Base-by-base conservation (phyloP, 2,113 vertebrate species). In the Paedocypris sp. region DNA sequence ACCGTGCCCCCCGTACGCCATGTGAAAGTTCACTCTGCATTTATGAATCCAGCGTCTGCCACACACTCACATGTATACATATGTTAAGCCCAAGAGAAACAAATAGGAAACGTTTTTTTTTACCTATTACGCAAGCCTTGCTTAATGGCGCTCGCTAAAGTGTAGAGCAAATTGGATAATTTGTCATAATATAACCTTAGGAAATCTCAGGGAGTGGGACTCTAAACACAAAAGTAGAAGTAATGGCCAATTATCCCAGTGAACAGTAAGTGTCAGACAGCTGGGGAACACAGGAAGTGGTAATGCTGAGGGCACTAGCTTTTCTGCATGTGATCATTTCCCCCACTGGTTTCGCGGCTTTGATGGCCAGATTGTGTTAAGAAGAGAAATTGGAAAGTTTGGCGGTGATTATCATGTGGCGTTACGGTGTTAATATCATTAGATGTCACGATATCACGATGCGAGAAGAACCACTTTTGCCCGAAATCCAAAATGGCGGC, bases 171-270 rank as follows among this genome's bases (percentile, higher is more conserved):
- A 69, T 64, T 66, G 59, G 32, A 59, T 26, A 33, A 69, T 69
- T 69, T 66, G 60, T 69, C 69, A 66, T 63, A 68, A 69, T 71
- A 57, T 57, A 64, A 60, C 69, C 53, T 62, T 66, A 69, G 49
- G 51, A 69, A 60, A 64, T 51, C 38, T 59, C 8, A 38, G 43
- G 43, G 41, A 48, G 53, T 57, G 35, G 47, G 49, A 68, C 54
- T 35, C 50, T 60, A 36, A 60, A 51, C 31, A 42, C 48, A 67
- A 71, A 67, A 51, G 60, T 57, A 57, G 52, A 68, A 68, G 56
- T 71, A 74, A 71, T 74, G 66, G 72, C 42, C 66, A 60, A 66
- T 71, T 71, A 74, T 46, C 47, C 43, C 32, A 46, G 58, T 50
- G 66, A 66, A 61, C 49, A 64, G 59, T 74, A 66, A 67, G 66